phyloP scores from a whole-genome alignment of 2,113 vertebrate genomes.

The Grantiella picta region DNA sequence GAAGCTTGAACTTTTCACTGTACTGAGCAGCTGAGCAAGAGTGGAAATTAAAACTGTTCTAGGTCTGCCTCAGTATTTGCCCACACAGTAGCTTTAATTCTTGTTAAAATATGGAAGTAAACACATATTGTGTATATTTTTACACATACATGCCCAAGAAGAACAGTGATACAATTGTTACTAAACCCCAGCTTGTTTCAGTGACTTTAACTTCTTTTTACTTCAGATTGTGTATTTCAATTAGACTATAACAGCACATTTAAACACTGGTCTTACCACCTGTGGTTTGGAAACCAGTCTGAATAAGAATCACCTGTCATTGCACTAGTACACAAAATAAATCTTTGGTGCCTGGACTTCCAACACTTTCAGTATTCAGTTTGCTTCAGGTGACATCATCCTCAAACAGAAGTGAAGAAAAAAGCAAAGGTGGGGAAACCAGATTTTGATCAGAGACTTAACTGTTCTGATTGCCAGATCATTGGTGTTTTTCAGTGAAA shows the following conservation, averaged over 20 bases:
- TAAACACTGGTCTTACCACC: background rate
- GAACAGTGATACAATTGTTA: background rate
- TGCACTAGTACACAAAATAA: background rate
- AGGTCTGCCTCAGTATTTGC: background rate
- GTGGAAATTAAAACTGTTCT: background rate
- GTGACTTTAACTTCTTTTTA: background rate
- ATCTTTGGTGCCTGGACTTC: background rate
- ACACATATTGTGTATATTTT: accelerated
- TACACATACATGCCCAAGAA: background rate
- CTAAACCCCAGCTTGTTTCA: background rate
- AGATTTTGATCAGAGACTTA: background rate
- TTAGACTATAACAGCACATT: background rate
- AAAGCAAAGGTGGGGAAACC: background rate
- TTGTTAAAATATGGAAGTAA: background rate
- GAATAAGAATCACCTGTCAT: background rate
- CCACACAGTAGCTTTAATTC: background rate
- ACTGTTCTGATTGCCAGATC: background rate
- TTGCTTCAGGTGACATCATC: background rate
- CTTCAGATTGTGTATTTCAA: background rate
- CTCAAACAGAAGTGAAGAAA: background rate
- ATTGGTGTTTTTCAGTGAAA: background rate
- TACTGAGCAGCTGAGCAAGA: background rate
- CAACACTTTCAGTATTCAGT: background rate
- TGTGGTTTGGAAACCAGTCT: background rate
- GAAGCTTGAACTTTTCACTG: background rate